Percentiles rank a stretch among this genome's conserved stretches.
phyloP scores from a whole-genome alignment of 2,888 invertebrate species.

The Cryptus viduatorius region DNA sequence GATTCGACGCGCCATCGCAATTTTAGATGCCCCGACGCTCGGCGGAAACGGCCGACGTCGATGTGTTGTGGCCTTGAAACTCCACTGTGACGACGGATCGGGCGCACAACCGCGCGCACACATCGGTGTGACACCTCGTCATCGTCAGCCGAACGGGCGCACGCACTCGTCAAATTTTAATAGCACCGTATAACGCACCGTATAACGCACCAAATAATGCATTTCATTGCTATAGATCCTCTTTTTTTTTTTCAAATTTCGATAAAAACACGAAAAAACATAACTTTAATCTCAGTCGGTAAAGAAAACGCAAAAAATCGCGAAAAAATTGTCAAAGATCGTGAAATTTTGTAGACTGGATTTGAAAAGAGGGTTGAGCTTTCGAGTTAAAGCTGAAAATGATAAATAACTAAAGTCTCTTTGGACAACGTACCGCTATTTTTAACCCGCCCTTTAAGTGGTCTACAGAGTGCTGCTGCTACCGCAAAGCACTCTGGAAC shows the following conservation, averaged over 20 bases:
- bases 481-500: slow-evolving; percentile 11
- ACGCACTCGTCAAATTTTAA: background rate
- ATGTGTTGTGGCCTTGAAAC: slow-evolving; percentile 71
- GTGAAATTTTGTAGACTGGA: background rate
- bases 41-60: slow-evolving; percentile 80
- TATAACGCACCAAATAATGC: too few species aligned
- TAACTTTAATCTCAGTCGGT: background rate
- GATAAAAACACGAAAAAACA: background rate
- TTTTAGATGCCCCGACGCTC: slow-evolving; percentile 78
- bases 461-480: background rate
- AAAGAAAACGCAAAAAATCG: background rate
- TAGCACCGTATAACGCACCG: background rate
- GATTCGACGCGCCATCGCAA: slow-evolving; percentile 74
- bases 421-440: background rate
- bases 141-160: slow-evolving; percentile 8
- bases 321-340: background rate
- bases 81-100: slow-evolving; percentile 47
- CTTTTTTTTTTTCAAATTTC: background rate
- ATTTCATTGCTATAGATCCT: background rate
- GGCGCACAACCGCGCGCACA: slow-evolving; percentile 22
- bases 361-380: background rate
- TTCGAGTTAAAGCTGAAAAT: background rate
- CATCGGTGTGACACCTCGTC: slow-evolving; percentile 33
- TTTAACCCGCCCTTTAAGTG: slow-evolving; percentile 24
- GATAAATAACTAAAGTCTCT: background rate